Conservation (phyloP, 2,113 vertebrate species). For the Ceuthmochares aereus region DNA sequence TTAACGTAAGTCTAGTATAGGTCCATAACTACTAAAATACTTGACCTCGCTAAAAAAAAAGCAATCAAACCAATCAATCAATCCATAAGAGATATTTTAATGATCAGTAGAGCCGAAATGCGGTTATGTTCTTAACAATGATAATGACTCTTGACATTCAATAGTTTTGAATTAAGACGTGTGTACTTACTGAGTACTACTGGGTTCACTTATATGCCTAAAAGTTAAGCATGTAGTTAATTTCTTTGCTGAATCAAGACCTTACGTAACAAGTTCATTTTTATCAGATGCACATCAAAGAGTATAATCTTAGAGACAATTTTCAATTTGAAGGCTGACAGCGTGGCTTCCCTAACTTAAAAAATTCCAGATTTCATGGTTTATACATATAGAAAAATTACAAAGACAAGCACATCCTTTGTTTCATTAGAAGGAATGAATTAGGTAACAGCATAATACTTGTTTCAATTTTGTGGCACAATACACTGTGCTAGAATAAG, state of each 20-base stretch:
- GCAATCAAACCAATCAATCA: background rate
- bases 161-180: background rate
- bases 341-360: background rate
- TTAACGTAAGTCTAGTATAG: background rate
- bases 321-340: background rate
- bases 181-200: background rate
- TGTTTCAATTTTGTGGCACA: background rate
- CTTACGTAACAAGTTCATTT: constrained; percentile 48
- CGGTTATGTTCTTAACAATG: background rate
- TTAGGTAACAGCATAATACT: background rate
- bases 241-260: constrained; percentile 19
- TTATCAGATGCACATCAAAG: constrained; percentile 22
- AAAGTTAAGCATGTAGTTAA: background rate
- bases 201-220: background rate
- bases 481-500: background rate
- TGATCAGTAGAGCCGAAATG: background rate
- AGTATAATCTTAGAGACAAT: background rate
- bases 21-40: background rate
- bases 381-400: constrained; percentile 37
- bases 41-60: background rate
- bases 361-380: background rate
- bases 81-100: background rate
- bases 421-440: background rate
- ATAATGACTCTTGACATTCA: background rate
- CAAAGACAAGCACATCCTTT: background rate